Base-by-base conservation (phyloP, 2,888 invertebrate species). In the Eupithecia inturbata region DNA sequence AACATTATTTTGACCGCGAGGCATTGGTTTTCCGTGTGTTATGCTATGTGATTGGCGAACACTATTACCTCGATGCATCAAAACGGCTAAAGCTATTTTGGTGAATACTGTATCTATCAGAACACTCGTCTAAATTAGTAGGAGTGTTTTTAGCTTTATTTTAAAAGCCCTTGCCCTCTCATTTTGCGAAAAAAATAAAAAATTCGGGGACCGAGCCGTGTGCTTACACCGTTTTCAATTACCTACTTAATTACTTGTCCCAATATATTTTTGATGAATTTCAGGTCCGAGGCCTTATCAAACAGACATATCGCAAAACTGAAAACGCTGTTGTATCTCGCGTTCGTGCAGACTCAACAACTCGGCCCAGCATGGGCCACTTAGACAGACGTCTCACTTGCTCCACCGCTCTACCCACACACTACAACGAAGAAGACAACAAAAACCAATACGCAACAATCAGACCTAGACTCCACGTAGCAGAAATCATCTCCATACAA, bases 401-500 rank as follows among this genome's bases (percentile, higher is more conserved):
- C 79, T 91, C 89, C 75, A 94, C 95, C 0, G 89, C 81, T 7
- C 28, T 94, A 22, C 87, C 88, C 22, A 82, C 89, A 0, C 80
- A 85, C n/a, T n/a, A n/a, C n/a, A 64, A 39, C 41, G 77, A 76
- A 3, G 77, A 77, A 4, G 84, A 85, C 3, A 31, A 77, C 2
- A 90, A 91, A 77, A 85, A 88, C 39, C 82, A 87, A 68, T 87
- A 89, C 70, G 82, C 85, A 22, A 82, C 83, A 12, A 86, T 89
- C 77, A 82, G 82, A 80, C 89, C 91, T 0, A 91, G 90, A 73
- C 73, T 92, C 70, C 93, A 94, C 73, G 93, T 92, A 10, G 94
- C 94, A 45, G 94, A 94, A 88, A 92, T 93, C 67, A 91, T 93
- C 81, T 93, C 94, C 0, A 91, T 94, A 83, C 92, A 92, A 84